Percentiles rank a stretch among this genome's conserved stretches.
phyloP scores from a whole-genome alignment of 2,888 invertebrate genomes.

The Drosophila subquinaria region DNA sequence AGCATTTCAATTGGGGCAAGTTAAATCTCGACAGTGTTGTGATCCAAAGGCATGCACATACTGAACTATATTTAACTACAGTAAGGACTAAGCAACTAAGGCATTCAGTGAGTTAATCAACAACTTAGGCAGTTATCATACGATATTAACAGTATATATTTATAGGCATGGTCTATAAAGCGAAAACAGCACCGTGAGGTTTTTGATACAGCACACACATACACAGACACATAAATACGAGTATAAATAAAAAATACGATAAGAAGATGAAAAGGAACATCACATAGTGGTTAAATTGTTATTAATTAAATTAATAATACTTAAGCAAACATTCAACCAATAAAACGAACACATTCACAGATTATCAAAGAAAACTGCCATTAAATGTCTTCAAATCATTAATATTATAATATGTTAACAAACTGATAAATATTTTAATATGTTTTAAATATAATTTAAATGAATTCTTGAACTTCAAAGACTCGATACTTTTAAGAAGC shows the following conservation, averaged over 20 bases:
- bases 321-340: slow-evolving; percentile 34
- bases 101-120: slow-evolving; percentile 41
- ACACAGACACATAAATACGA: slow-evolving; percentile 22
- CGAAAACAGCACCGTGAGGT: slow-evolving; percentile 36
- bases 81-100: slow-evolving; percentile 35
- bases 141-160: slow-evolving; percentile 39
- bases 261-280: slow-evolving; percentile 38
- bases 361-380: slow-evolving; percentile 66
- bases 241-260: slow-evolving; percentile 23
- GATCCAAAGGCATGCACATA: slow-evolving; percentile 77
- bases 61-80: slow-evolving; percentile 66
- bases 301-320: slow-evolving; percentile 51
- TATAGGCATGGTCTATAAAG: slow-evolving; percentile 9
- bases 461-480: slow-evolving; percentile 22
- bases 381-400: slow-evolving; percentile 55
- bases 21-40: slow-evolving; percentile 85
- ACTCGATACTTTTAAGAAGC: slow-evolving; percentile 39
- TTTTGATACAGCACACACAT: slow-evolving; percentile 45
- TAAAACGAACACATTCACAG: slow-evolving; percentile 46
- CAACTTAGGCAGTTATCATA: slow-evolving; percentile 35
- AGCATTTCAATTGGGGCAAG: slow-evolving; percentile 52
- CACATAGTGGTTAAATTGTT: slow-evolving; percentile 76
- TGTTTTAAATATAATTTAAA: slow-evolving; percentile 20
- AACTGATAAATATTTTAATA: slow-evolving; percentile 13
- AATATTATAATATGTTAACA: neutral